phyloP scores from a whole-genome alignment of 2,113 vertebrate genomes.

The Ameiurus melas region DNA sequence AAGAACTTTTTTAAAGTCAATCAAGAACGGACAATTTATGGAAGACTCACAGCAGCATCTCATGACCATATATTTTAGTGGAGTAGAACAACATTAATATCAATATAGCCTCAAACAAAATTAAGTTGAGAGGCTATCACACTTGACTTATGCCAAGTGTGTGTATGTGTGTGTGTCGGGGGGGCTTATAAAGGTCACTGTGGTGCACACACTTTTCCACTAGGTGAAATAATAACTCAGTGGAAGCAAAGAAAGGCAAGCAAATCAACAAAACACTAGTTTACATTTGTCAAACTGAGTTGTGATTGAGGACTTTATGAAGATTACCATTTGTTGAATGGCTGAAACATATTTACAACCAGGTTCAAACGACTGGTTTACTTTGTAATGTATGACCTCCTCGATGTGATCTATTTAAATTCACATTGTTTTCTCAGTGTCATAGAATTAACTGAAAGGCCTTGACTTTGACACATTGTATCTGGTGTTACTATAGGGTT shows the following conservation, averaged over 20 bases:
- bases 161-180: too few species aligned
- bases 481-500: too few species aligned
- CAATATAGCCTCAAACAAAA: background rate
- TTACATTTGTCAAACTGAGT: background rate
- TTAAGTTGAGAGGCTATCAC: background rate
- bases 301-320: background rate
- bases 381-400: background rate
- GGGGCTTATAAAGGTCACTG: background rate
- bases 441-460: background rate
- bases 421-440: too few species aligned
- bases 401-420: background rate
- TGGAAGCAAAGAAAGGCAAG: background rate
- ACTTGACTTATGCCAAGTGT: background rate
- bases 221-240: background rate
- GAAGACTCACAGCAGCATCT: background rate
- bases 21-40: background rate
- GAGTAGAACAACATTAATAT: background rate
- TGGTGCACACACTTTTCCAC: background rate
- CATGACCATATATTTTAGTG: background rate
- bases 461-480: background rate
- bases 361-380: background rate
- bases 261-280: background rate
- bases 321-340: background rate
- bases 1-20: background rate
- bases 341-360: background rate